Base-by-base conservation (phyloP, 2,797 vertebrate genomes). In the Peromyscus nudipes region DNA sequence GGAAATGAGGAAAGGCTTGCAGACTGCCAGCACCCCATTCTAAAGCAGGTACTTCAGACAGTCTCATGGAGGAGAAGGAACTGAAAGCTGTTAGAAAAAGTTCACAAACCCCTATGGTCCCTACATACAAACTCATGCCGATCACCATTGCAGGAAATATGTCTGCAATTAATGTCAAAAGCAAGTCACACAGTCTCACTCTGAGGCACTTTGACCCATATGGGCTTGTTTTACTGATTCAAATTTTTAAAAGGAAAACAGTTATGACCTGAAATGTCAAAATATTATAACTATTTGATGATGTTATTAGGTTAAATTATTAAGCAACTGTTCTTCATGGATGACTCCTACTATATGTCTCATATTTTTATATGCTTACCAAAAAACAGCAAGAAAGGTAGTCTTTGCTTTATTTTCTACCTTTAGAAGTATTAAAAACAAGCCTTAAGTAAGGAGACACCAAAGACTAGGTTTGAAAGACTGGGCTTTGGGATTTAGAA, bases 121-220 rank as follows among this genome's bases (percentile, higher is more conserved):
- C 46, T 91, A 97, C 92, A 88, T 95, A 93, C 77, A 98, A 96
- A 98, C 83, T 9, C 0, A 79, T 60, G 34, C 57, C 29, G 67
- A 93, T 97, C 92, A 96, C 95, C 95, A 96, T 46, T 94, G 94
- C 96, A 97, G 95, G 96, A 93, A 96, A 86, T 97, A 31, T 94
- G 10, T 84, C 81, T 97, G 83, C 83, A 76, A n/a, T 19, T 92
- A 80, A 97, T 87, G 95, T 87, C 46, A 89, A 93, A 97, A 89
- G 25, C 23, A 84, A 95, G 92, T 97, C 52, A 73, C 49, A 94
- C 57, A 96, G 69, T 92, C 4, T 62, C 67, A 83, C 27, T 92
- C 12, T 65, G 34, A 96, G 31, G 14, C 25, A 75, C 4, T 40
- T 69, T 92, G 31, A 81, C 25, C 73, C 46, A 27, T 19, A 67